phyloP scores from a whole-genome alignment of 2,888 invertebrate genomes.

The Choreutis nemorana region DNA sequence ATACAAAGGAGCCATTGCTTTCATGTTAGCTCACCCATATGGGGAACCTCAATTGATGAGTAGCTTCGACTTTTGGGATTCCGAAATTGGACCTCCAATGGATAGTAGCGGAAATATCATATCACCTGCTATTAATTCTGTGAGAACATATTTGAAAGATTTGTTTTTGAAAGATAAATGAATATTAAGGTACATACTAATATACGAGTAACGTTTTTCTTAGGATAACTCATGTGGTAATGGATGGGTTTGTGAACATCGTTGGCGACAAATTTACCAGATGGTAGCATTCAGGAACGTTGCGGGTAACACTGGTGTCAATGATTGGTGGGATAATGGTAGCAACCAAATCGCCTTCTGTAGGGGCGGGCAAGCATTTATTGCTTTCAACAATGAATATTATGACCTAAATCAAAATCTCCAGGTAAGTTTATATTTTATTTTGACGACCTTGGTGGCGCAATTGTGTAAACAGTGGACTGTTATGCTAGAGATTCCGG shows the following conservation, averaged over 20 bases:
- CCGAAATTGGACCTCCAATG: slow-evolving; percentile 73
- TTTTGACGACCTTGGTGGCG: background rate
- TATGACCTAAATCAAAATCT: slow-evolving; percentile 56
- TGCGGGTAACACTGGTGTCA: slow-evolving; percentile 59
- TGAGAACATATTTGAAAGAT: slow-evolving; percentile 19
- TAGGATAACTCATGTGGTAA: slow-evolving; percentile 63
- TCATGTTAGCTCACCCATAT: slow-evolving; percentile 85
- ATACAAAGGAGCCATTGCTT: slow-evolving; percentile 84
- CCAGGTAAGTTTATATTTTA: slow-evolving; percentile 30
- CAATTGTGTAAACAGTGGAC: too few relatives aligned
- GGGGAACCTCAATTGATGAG: slow-evolving; percentile 86
- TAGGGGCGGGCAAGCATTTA: slow-evolving; percentile 63
- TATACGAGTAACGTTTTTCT: slow-evolving; percentile 1
- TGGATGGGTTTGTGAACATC: slow-evolving; percentile 81
- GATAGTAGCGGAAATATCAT: slow-evolving; percentile 67
- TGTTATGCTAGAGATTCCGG: too few relatives aligned
- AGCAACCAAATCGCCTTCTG: slow-evolving; percentile 80
- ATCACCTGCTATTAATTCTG: slow-evolving; percentile 69
- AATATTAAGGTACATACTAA: background rate
- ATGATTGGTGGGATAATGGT: slow-evolving; percentile 78
- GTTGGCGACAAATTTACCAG: slow-evolving; percentile 77
- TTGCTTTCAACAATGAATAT: slow-evolving; percentile 67
- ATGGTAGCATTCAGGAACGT: slow-evolving; percentile 78
- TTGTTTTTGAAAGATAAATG: background rate
- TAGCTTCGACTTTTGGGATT: slow-evolving; percentile 75